Conservation (phyloP, 2,797 vertebrate species). For the Anguilla anguilla region DNA sequence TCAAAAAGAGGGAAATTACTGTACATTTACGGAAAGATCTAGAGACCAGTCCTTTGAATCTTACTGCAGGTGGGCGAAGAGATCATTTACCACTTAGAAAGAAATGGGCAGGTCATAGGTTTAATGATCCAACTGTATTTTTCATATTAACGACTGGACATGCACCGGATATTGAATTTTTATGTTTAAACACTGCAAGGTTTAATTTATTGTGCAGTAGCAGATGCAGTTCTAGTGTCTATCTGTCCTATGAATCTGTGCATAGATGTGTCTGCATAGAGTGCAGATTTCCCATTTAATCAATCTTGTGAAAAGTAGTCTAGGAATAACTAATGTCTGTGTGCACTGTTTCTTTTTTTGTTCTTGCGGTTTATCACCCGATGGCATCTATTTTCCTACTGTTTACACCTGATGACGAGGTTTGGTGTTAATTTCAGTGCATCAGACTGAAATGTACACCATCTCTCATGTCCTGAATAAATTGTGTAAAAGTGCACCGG, state of each 20-base stretch:
- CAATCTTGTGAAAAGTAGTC: neutral
- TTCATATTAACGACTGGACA: neutral
- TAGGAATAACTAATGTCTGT: neutral
- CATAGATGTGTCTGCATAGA: conserved; percentile 14
- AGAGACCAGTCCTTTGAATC: neutral
- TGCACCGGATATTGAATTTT: neutral
- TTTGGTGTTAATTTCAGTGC: conserved; percentile 36
- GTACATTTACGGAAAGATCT: neutral
- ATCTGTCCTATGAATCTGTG: neutral
- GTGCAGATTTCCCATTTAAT: neutral
- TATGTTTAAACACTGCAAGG: neutral
- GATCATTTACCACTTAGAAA: neutral
- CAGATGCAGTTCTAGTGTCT: neutral
- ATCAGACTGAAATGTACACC: conserved; percentile 31
- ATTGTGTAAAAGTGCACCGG: conserved; percentile 28
- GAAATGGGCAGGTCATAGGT: neutral
- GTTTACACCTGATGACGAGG: conserved; percentile 29
- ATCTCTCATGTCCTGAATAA: conserved; percentile 39
- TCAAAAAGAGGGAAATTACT: neutral
- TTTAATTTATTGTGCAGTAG: neutral
- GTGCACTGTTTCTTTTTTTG: conserved; percentile 7
- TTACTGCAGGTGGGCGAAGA: neutral
- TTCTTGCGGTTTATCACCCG: conserved; percentile 38
- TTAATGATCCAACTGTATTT: neutral
- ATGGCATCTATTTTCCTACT: conserved; percentile 17